These are phyloP conservation scores for Xiphias gladius DNA, from an alignment of 2,113 vertebrate genomes.

Conservation along the genomic window DNA sequence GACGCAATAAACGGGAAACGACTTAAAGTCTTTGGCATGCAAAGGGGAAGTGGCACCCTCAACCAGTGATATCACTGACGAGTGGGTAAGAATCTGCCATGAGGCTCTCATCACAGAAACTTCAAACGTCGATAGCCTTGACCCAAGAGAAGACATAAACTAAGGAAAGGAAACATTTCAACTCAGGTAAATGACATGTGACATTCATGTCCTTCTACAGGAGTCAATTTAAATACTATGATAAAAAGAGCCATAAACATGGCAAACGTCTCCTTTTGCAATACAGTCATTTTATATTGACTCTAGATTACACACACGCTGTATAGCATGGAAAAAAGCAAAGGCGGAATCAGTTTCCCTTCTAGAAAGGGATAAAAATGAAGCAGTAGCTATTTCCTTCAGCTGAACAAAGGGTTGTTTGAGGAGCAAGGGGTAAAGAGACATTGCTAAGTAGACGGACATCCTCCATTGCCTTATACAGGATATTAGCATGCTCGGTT, in stretches of 20 bases:
- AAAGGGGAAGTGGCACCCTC: conserved; percentile 68
- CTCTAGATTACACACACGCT: conserved; percentile 17
- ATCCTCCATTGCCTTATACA: conserved; percentile 44
- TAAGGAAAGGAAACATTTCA: background rate
- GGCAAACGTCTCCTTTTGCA: conserved; percentile 25
- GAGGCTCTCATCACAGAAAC: conserved; percentile 1
- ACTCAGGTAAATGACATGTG: conserved; percentile 9
- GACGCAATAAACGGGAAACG: conserved; percentile 71
- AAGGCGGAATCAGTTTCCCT: background rate
- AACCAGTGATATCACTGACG: conserved; percentile 22
- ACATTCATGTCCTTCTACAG: conserved; percentile 5
- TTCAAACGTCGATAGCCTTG: conserved; percentile 5
- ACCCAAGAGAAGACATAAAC: background rate
- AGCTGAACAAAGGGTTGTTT: conserved; percentile 49
- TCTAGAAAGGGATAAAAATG: background rate
- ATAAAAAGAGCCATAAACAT: conserved; percentile 52
- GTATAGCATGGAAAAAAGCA: background rate
- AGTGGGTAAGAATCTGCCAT: conserved; percentile 13
- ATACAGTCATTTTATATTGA: conserved; percentile 4
- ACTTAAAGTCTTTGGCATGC: conserved; percentile 70
- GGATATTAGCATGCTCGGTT: conserved; percentile 19
- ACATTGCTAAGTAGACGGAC: conserved; percentile 46
- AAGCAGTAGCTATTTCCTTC: background rate
- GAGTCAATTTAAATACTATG: conserved; percentile 10
- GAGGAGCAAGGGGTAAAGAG: conserved; percentile 41